Base-by-base conservation (phyloP, 1,140 invertebrate genomes). In the Hypothenemus hampei region DNA sequence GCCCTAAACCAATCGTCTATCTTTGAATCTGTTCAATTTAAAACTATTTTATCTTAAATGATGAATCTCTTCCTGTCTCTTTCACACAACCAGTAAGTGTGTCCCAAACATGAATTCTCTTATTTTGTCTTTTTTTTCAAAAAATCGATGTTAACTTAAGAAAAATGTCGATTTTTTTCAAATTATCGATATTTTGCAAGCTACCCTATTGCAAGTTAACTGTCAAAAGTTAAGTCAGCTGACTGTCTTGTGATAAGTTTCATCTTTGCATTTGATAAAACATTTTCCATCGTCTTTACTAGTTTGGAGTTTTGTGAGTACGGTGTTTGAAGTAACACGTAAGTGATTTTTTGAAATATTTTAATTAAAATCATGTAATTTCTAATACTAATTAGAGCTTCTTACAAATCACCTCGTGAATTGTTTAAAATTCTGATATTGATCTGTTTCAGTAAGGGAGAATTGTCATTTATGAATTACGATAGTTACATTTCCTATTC, bases 211-310 rank as follows among this genome's bases (percentile, higher is more conserved):
- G 4, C 3, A 53, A 29, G 21, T 48, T 24, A 48, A 24, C 35
- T 46, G 45, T 48, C 36, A 48, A 36, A 48, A 13, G 13, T 11
- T n/a, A n/a, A 57, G 62, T 66, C 65, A 66, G 65, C 65, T 66
- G 65, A 66, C 61, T 54, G 62, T 63, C 64, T 66, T 66, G 62
- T 66, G 64, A 66, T 57, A 61, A 53, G n/a, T 48, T 51, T 19
- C 20, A 10, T 41, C 20, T 29, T 16, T 21, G 7, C 24, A 19
- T 47, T 33, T 31, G 5, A 35, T 47, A 35, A 47, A 49, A 13
- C 18, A 49, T 37, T 35, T 55, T 56, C 40, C 10, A 37, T 55
- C 33, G 37, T 65, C 59, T 58, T 57, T n/a, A n/a, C n/a, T n/a
- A n/a, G n/a, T n/a, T n/a, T 57, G 53, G 53, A 65, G 61, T 65